These are phyloP conservation scores for Caerostris darwini DNA, from an alignment of 1,140 invertebrate genomes.

Conservation along the genomic window DNA sequence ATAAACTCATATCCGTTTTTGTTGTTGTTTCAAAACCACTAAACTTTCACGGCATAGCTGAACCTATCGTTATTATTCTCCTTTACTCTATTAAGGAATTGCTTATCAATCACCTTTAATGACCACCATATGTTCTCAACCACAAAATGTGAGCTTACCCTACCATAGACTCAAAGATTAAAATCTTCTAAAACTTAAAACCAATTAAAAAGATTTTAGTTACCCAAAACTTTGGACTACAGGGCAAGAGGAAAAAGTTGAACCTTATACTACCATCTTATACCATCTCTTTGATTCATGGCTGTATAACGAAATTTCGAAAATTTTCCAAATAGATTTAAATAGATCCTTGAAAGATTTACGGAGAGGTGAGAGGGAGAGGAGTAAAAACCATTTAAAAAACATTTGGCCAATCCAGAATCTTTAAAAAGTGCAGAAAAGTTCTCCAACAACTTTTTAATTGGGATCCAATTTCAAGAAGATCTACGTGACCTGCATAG, in stretches of 20 bases:
- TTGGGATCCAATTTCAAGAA: constrained; percentile 52
- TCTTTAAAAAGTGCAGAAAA: neutral
- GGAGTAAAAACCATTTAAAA: neutral
- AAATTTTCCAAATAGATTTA: constrained; percentile 44
- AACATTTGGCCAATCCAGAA: neutral
- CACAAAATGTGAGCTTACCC: neutral
- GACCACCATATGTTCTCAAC: neutral
- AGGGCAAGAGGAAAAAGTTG: neutral
- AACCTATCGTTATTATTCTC: no score
- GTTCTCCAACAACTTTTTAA: constrained; percentile 43
- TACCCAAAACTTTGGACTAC: neutral
- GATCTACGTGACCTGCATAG: constrained; percentile 26
- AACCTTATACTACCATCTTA: neutral
- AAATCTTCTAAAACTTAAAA: neutral
- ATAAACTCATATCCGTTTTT: no score
- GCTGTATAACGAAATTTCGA: neutral
- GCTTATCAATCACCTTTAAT: neutral
- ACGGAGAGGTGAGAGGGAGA: neutral
- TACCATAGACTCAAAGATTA: neutral
- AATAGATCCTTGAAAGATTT: neutral
- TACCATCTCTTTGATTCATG: neutral
- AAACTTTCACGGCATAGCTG: no score
- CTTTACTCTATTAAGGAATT: neutral
- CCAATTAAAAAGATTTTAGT: neutral
- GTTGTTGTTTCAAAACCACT: no score